Evolutionary conservation across 2,797 vertebrate species (phyloP), one percentile per base, ranked within the genome.

Genomic region (Manis pentadactyla): DNA sequence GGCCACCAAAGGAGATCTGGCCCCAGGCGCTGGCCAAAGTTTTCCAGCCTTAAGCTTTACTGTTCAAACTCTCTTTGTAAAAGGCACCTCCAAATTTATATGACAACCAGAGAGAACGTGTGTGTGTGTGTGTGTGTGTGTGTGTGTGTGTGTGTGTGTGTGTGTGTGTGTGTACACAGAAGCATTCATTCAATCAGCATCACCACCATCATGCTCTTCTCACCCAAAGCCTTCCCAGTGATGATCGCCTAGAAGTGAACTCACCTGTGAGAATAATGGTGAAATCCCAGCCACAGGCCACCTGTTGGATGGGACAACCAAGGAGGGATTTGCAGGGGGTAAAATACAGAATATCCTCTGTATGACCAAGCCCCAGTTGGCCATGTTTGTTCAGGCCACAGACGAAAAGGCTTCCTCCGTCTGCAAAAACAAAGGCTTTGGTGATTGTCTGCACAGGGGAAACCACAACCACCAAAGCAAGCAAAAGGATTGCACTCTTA

Each of bases 231-330:
- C 23, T 39, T 55, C 29, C 21, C 11, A 1, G 8, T 77, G 27
- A 96, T 39, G 83, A 73, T 98, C 61, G 85, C 19, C 25, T 51
- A 89, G 11, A 37, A 64, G 42, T 77, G 23, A 91, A 77, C 95
- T 90, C 97, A 99, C 99, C 99, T 92, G 98, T 99, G 87, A 99
- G 98, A 75, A 99, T 95, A 93, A 99, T 97, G 37, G 99, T 99
- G 97, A 99, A 99, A 98, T 99, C 99, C 99, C 99, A 99, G 81
- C 99, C 99, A 97, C 99, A 99, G 61, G 99, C 98, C 69, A 99
- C 99, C 90, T 99, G 98, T 68, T 97, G 98, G 82, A 99, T 97
- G 74, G 95, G 96, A 87, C 95, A 98, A 66, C 95, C 98, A 27
- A 97, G 97, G 46, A 99, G 94, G 19, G 98, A 95, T 71, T 95